These are phyloP conservation scores for Ceratoteleas bidentatus DNA, from an alignment of 1,140 invertebrate genomes.

Conservation along the genomic window DNA sequence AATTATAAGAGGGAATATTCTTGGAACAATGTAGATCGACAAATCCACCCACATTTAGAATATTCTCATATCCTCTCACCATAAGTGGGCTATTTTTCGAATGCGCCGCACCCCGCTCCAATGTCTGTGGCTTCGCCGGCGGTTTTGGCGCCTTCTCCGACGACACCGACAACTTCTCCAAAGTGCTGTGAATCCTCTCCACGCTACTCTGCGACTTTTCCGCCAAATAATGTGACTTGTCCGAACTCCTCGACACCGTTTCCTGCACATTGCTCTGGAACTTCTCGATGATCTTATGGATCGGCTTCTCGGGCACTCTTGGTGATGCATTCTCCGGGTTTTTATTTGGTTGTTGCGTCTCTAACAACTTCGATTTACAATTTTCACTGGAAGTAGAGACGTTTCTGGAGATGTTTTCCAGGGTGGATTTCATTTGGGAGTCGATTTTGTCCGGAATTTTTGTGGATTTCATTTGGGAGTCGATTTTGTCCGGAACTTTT, in stretches of 20 bases:
- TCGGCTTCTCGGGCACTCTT: constrained; percentile 29
- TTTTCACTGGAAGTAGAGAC: constrained; percentile 7
- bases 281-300: constrained; percentile 42
- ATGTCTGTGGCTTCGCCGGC: constrained; percentile 9
- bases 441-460: too few species aligned
- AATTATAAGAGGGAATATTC: too few species aligned
- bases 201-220: constrained; percentile 35
- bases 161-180: constrained; percentile 27
- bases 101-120: not conserved
- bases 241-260: not conserved
- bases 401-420: not conserved
- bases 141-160: constrained; percentile 24
- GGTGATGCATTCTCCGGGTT: constrained; percentile 11
- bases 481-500: too few species aligned
- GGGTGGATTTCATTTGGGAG: too few species aligned
- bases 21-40: too few species aligned
- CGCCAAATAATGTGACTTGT: constrained; percentile 3
- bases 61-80: too few species aligned
- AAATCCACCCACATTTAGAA: too few species aligned
- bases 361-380: constrained; percentile 23
- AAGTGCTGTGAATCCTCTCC: constrained; percentile 37
- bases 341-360: constrained; percentile 21
- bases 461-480: too few species aligned
- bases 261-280: constrained; percentile 26
- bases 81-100: constrained; percentile 34